Base-by-base conservation (phyloP, 1,140 invertebrate species). In the Leptopilina clavipes region DNA sequence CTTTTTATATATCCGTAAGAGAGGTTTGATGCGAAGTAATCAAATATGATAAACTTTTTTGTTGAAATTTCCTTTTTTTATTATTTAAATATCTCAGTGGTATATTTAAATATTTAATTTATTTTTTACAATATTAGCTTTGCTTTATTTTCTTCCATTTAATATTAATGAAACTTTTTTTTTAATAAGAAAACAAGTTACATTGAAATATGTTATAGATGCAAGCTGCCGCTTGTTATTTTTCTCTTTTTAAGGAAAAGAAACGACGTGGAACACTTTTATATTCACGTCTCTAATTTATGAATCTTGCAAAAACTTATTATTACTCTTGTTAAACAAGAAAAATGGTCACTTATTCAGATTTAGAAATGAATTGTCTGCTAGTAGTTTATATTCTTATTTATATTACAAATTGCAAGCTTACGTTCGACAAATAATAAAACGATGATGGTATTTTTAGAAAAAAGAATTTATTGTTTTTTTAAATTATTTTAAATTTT, bases 261-360 rank as follows among this genome's bases (percentile, higher is more conserved):
- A 7, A 52, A 52, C 5, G 48, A 2, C 48, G 48, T 17, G 48
- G 14, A 52, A 52, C 48, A 52, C 17, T 52, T 52, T 52, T 52
- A 52, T n/a, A 52, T 52, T 52, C n/a, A 52, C 48, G 48, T 52
- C 14, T 52, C 48, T 52, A 52, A 52, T 52, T 52, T 52, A 52
- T 52, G 48, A 52, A 52, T 52, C 48, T 17, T 17, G 48, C 48
- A 52, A 52, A n/a, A 31, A 52, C 48, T 52, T 52, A 52, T 52
- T 52, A 52, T 52, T 52, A 52, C 48, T 52, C 48, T 52, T 52
- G 48, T 52, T 52, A 52, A 52, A 52, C n/a, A 52, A 17, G 48
- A 52, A n/a, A 52, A 17, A 52, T 52, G 48, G 2, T 17, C 48
- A 52, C 48, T 52, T 52, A 52, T 17, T 52, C n/a, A 52, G 48